phyloP scores from a whole-genome alignment of 2,888 invertebrate species.

The Lasioglossum zephyrum region DNA sequence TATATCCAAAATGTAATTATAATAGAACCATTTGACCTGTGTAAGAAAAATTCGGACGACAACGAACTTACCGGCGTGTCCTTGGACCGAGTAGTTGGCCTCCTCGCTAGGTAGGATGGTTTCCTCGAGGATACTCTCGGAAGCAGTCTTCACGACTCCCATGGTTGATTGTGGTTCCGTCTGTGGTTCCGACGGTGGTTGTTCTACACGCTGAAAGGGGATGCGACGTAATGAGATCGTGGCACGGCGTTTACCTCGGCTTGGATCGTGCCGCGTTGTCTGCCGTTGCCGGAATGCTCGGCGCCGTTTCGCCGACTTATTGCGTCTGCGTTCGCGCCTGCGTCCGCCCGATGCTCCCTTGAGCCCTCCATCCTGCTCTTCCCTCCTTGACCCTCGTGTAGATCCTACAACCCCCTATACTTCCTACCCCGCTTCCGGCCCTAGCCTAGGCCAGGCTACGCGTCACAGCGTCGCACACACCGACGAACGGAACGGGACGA shows the following conservation, averaged over 20 bases:
- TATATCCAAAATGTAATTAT: too few species aligned
- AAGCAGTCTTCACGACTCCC: conserved; percentile 81
- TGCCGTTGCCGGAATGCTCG: conserved; percentile 70
- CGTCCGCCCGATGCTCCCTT: conserved; percentile 67
- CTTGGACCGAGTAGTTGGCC: conserved; percentile 80
- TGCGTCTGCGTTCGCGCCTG: conserved; percentile 78
- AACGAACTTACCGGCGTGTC: conserved; percentile 78
- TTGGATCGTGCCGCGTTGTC: conserved; percentile 74
- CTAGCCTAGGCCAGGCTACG: conserved; percentile 30
- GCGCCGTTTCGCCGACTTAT: conserved; percentile 67
- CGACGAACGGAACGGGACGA: background rate
- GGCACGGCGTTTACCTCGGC: conserved; percentile 60
- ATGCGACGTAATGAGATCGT: conserved; percentile 35
- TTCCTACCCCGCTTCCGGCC: conserved; percentile 25
- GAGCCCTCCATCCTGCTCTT: conserved; percentile 56
- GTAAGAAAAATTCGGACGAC: background rate
- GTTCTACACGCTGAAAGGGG: conserved; percentile 21
- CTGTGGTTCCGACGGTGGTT: background rate
- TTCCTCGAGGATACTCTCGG: conserved; percentile 80
- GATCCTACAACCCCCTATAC: conserved; percentile 35
- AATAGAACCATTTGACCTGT: too few species aligned
- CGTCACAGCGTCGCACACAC: conserved; percentile 26
- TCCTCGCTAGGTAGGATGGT: conserved; percentile 80
- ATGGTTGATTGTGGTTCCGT: conserved; percentile 55
- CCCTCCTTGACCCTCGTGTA: conserved; percentile 68